Conservation (phyloP, 2,113 vertebrate genomes). For the Ochotona princeps region DNA sequence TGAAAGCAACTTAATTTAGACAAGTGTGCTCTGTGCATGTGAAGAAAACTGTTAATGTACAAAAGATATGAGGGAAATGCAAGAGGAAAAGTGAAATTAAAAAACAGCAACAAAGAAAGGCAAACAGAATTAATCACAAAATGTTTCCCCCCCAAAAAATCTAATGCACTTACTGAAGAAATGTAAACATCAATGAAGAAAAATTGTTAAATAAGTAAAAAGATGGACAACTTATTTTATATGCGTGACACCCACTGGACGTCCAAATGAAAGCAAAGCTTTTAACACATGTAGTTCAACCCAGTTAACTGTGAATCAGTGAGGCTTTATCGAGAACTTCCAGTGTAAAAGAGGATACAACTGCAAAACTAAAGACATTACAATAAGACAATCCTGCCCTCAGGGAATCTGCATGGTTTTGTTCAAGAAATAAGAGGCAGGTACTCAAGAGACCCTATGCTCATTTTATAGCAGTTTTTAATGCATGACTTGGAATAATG, state of each 20-base stretch:
- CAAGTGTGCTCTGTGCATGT: background rate
- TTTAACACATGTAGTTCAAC: background rate
- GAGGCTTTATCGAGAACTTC: background rate
- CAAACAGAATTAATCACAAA: slow-evolving; percentile 20
- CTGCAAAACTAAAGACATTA: background rate
- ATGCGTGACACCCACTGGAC: background rate
- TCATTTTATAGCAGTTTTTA: background rate
- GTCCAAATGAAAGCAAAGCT: background rate
- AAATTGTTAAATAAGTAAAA: background rate
- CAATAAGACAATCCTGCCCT: background rate
- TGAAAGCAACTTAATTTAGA: slow-evolving; percentile 67
- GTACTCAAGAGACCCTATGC: background rate
- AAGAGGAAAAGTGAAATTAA: slow-evolving; percentile 29
- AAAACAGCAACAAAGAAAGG: background rate
- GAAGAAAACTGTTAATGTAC: background rate
- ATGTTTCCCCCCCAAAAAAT: background rate
- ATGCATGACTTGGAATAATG: background rate
- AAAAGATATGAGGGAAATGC: slow-evolving; percentile 19
- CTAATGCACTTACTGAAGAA: background rate
- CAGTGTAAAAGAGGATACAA: background rate
- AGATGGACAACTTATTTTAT: background rate
- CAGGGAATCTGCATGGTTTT: background rate
- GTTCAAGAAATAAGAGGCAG: background rate
- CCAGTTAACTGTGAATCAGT: background rate
- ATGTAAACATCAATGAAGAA: background rate